Base-by-base conservation (phyloP, 2,113 vertebrate species). In the Erinaceus europaeus region DNA sequence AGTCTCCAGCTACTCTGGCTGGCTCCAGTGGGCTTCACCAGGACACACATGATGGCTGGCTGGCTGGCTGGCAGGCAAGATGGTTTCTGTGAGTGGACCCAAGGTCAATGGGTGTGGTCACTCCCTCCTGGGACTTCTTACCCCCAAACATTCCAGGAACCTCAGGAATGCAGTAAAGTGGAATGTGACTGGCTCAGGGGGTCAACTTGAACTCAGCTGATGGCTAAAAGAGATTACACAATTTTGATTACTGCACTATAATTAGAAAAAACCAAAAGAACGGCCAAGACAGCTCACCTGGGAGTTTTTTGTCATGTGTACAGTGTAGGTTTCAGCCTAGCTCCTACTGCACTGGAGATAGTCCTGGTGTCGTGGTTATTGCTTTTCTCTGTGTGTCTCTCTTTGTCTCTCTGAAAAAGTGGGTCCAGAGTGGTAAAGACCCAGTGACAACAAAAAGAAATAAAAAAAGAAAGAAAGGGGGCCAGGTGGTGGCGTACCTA, bases 1-100 rank as follows among this genome's bases (percentile, higher is more conserved):
- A 78, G 59, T n/a, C 12, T 11, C 42, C 48, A 12, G 44, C 32
- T 48, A 21, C 62, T 48, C 38, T 44, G 18, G 17, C 5, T 61
- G 36, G 52, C 25, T 38, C 4, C 11, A 7, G 12, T 8, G 36
- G 64, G 17, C 27, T 77, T 91, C 0, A 0, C 14, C n/a, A 46
- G 64, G 25, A 18, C 12, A 32, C 9, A 29, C 9, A 42, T 72
- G 84, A 65, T 29, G 8, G 36, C 61, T 90, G 67, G n/a, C 5
- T n/a, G n/a, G n/a, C n/a, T n/a, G n/a, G n/a, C 3, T 8, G 38
- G 29, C 4, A 9, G 67, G 32, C n/a, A 36, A 48, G 9, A 44
- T 0, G 14, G 27, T 29, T 52, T 53, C 38, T 48, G 3, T 0
- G 0, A 62, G 44, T 34, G 10, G 25, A 34, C 34, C 32, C 42